These are phyloP conservation scores for Epizoanthus stellaris DNA, from an alignment of 92 coral and sea anemone genomes.

Conservation along the genomic window DNA sequence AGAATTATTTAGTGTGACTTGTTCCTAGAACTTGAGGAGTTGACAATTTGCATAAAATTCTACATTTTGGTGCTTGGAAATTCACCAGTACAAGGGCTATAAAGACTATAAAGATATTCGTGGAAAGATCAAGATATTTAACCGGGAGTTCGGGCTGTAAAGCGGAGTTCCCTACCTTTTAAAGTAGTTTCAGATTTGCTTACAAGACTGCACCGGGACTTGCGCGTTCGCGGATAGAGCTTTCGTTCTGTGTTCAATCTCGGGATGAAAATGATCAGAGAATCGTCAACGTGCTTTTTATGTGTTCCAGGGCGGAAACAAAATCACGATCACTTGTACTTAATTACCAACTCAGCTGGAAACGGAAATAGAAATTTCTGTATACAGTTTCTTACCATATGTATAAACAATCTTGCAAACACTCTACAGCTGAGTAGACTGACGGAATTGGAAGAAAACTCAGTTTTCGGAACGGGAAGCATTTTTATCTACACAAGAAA, in stretches of 20 bases:
- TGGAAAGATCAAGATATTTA: no score
- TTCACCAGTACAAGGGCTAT: no score
- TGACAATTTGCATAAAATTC: no score
- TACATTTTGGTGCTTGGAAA: no score
- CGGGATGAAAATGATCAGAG: neutral
- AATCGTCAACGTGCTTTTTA: slow-evolving; percentile 5
- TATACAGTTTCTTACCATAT: slow-evolving; percentile 17
- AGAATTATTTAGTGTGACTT: no score
- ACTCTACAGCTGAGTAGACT: neutral
- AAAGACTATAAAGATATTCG: no score
- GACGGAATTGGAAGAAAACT: neutral
- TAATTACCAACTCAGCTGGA: slow-evolving; percentile 35
- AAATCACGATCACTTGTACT: slow-evolving; percentile 24
- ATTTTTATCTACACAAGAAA: neutral
- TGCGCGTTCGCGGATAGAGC: no score
- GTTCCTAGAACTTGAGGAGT: no score
- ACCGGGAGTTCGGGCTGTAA: no score
- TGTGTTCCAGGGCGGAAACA: slow-evolving; percentile 39
- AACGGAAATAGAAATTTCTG: slow-evolving; percentile 33
- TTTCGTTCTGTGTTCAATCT: neutral
- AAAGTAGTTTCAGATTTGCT: neutral
- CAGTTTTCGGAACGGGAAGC: neutral
- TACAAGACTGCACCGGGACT: neutral
- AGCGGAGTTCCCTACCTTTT: slow-evolving; percentile 12
- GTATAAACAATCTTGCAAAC: slow-evolving; percentile 5